Percentiles rank a stretch among this genome's conserved stretches.
These are phyloP conservation scores for Saccostrea echinata DNA, from an alignment of 1,140 invertebrate genomes.

Conservation along the genomic window DNA sequence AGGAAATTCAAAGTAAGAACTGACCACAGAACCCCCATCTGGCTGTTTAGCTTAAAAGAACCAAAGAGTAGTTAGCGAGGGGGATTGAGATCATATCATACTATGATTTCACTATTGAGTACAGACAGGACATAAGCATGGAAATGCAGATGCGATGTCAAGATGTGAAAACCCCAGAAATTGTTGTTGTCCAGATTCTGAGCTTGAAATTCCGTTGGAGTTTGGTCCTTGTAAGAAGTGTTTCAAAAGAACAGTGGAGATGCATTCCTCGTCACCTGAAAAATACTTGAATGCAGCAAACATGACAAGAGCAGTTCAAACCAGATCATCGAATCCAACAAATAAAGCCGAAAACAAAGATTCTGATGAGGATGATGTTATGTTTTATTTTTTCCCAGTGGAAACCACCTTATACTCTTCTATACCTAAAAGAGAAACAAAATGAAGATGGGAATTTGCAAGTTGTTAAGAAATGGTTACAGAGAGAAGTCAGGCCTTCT, in stretches of 20 bases:
- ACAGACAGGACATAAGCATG: slow-evolving; percentile 64
- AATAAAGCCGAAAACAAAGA: not conserved
- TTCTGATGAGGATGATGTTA: not conserved
- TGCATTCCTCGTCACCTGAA: slow-evolving; percentile 9
- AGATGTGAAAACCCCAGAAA: slow-evolving; percentile 53
- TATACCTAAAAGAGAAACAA: not conserved
- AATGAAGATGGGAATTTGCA: slow-evolving; percentile 4
- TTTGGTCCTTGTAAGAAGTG: slow-evolving; percentile 54
- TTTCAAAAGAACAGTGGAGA: slow-evolving; percentile 11
- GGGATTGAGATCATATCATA: slow-evolving; percentile 65
- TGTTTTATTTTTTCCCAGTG: not conserved
- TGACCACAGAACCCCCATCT: slow-evolving; percentile 65
- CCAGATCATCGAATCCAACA: not conserved
- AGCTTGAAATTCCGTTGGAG: slow-evolving; percentile 37
- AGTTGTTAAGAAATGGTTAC: not conserved
- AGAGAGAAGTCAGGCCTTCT: not conserved
- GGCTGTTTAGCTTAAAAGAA: slow-evolving; percentile 55
- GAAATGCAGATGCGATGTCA: slow-evolving; percentile 68
- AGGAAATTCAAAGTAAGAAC: slow-evolving; percentile 58
- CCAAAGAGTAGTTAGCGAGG: slow-evolving; percentile 62
- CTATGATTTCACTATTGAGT: slow-evolving; percentile 66
- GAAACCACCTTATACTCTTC: not conserved
- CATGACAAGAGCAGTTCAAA: not conserved
- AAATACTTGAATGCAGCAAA: not conserved
- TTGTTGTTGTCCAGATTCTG: slow-evolving; percentile 43